Conservation (phyloP, 2,113 vertebrate genomes). For the Pterocles burchelli region DNA sequence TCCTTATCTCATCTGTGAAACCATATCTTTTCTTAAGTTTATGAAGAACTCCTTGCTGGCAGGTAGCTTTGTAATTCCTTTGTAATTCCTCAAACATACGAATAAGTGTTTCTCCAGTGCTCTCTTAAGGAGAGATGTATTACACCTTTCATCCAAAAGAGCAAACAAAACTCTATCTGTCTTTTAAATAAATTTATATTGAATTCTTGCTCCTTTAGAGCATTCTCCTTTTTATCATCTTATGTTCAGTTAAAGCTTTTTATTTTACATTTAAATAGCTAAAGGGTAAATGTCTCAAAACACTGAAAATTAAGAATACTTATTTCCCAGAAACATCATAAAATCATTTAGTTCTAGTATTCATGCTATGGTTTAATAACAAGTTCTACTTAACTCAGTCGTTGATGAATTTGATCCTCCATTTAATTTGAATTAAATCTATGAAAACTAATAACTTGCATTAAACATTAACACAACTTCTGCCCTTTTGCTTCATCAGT, state of each 20-base stretch:
- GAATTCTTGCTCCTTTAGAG: neutral
- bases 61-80: neutral
- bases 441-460: neutral
- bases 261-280: neutral
- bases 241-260: neutral
- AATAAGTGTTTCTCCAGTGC: neutral
- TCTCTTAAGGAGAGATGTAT: neutral
- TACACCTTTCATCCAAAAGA: neutral
- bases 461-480: neutral
- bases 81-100: neutral
- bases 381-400: neutral
- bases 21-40: neutral
- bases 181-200: neutral
- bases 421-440: neutral
- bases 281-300: neutral
- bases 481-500: neutral
- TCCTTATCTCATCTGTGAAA: neutral
- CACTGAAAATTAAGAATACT: neutral
- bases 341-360: neutral
- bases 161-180: neutral
- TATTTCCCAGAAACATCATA: neutral
- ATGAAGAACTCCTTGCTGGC: neutral
- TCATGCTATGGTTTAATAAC: neutral
- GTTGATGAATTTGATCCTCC: neutral
- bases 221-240: neutral